A percentile compares a stretch with the other conserved stretches of the same genome.
phyloP scores from a whole-genome alignment of 92 coral and sea anemone genomes.

The Epizoanthus scotinus region DNA sequence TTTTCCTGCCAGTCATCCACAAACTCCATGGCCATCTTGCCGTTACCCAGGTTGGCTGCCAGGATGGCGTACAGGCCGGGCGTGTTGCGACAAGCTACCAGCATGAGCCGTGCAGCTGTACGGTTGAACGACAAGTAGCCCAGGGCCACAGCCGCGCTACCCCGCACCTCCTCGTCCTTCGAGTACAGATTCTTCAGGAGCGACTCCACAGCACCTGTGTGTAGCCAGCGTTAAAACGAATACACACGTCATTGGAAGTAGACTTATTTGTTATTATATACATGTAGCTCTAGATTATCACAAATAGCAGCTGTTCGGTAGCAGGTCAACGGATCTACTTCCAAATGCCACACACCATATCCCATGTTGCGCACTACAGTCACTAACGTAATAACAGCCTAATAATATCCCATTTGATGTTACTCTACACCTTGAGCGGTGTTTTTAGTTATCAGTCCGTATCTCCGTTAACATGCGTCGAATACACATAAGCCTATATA shows the following conservation, averaged over 20 bases:
- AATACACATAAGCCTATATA: too few species aligned
- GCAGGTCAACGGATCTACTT: too few species aligned
- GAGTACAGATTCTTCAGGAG: conserved; percentile 79
- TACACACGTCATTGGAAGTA: background rate
- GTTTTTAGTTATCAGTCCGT: too few species aligned
- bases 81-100: conserved; percentile 91
- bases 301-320: too few species aligned
- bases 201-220: conserved; percentile 82
- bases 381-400: too few species aligned
- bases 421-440: too few species aligned
- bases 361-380: too few species aligned
- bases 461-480: too few species aligned
- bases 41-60: conserved; percentile 82
- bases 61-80: conserved; percentile 89
- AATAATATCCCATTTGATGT: too few species aligned
- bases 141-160: conserved; percentile 97
- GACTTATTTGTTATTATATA: background rate
- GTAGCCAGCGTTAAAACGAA: background rate
- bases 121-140: conserved; percentile 97
- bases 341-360: too few species aligned
- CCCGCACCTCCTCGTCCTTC: conserved; percentile 85
- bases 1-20: conserved; percentile 93
- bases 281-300: too few species aligned
- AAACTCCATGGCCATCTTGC: conserved; percentile 94
- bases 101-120: conserved; percentile 91